Percentiles rank a stretch among this genome's conserved stretches.
phyloP scores from a whole-genome alignment of 64 coral and sea anemone species.

The Dendronephthya gigantea region DNA sequence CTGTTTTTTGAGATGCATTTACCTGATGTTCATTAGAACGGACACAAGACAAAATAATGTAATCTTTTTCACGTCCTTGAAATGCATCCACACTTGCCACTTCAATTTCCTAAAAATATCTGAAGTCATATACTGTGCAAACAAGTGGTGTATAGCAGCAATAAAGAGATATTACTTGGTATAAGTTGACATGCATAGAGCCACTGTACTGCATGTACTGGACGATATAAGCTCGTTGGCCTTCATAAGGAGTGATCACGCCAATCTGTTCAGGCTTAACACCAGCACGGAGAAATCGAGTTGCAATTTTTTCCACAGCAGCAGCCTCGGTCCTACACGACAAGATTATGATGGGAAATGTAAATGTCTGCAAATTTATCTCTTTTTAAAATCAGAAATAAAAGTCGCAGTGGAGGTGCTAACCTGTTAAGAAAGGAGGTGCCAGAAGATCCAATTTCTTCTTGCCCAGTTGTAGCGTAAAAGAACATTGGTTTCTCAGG shows the following conservation, averaged over 20 bases:
- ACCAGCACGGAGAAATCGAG: conserved; percentile 79
- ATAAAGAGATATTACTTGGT: conserved; percentile 52
- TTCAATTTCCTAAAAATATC: conserved; percentile 61
- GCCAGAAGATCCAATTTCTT: conserved; percentile 97
- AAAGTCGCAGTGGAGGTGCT: not conserved
- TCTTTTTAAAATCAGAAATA: no score
- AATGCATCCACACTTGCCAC: conserved; percentile 98
- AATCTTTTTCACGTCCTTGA: conserved; percentile 94
- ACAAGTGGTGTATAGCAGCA: not conserved
- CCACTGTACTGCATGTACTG: conserved; percentile 99
- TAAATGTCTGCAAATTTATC: no score
- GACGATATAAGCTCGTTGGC: conserved; percentile 89
- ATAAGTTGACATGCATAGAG: conserved; percentile 87
- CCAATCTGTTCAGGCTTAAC: conserved; percentile 97
- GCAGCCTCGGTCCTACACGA: conserved; percentile 75
- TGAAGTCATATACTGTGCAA: not conserved
- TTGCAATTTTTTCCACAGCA: conserved; percentile 96
- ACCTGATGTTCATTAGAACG: conserved; percentile 99
- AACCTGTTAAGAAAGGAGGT: conserved; percentile 98
- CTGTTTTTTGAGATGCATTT: no score
- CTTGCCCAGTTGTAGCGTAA: conserved; percentile 87
- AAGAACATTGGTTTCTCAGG: conserved; percentile 96
- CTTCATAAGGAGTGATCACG: conserved; percentile 97
- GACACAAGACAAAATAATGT: conserved; percentile 98
- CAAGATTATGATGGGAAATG: no score